These are phyloP conservation scores for Oryzias curvinotus DNA, from an alignment of 2,113 vertebrate species.

Conservation along the genomic window DNA sequence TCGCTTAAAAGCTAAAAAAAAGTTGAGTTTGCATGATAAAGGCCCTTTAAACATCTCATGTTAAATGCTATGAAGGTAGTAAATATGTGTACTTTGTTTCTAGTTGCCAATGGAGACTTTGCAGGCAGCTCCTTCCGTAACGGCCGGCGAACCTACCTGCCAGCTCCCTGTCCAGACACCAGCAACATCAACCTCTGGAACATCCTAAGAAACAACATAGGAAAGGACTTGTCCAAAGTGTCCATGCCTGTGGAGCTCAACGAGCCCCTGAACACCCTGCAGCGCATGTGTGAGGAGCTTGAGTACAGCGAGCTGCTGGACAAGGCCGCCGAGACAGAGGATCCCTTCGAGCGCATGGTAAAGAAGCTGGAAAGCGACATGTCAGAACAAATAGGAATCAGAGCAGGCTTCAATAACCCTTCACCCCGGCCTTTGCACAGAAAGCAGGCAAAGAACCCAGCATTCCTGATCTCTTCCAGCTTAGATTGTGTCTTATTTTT, in stretches of 20 bases:
- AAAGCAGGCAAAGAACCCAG: no score
- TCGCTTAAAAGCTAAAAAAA: background rate
- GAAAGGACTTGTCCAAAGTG: constrained; percentile 98
- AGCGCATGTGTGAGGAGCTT: constrained; percentile 97
- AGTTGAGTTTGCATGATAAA: no score
- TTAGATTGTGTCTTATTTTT: background rate
- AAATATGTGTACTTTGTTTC: constrained; percentile 23
- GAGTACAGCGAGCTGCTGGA: constrained; percentile 98
- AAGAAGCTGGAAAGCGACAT: background rate
- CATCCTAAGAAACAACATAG: constrained; percentile 98
- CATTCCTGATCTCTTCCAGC: no score
- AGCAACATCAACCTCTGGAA: constrained; percentile 99
- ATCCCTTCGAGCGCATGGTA: constrained; percentile 98
- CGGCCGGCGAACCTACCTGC: constrained; percentile 90
- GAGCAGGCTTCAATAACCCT: background rate
- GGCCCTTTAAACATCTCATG: background rate
- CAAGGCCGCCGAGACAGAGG: constrained; percentile 91
- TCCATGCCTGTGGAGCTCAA: constrained; percentile 99
- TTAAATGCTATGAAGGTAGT: background rate
- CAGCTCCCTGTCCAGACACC: constrained; percentile 91
- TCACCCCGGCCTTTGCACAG: background rate
- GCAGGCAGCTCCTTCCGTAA: constrained; percentile 92
- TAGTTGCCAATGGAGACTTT: constrained; percentile 95
- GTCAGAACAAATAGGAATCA: background rate
- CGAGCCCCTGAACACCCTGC: constrained; percentile 96